phyloP scores from a whole-genome alignment of 2,113 vertebrate species.

The Dunckerocampus dactyliophorus region DNA sequence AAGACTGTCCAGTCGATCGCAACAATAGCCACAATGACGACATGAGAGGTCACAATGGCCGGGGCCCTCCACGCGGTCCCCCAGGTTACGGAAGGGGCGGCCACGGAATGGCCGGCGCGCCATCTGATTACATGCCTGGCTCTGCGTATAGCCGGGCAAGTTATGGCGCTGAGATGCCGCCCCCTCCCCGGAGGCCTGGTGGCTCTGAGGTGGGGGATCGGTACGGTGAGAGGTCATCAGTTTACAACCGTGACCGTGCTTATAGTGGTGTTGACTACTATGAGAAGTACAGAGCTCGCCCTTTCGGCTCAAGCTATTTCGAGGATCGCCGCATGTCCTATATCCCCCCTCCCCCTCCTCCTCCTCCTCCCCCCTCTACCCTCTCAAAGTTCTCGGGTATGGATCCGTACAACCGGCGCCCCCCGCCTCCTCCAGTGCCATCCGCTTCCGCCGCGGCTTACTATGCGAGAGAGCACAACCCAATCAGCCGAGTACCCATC shows the following conservation, averaged over 20 bases:
- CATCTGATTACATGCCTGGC: slow-evolving; percentile 50
- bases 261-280: slow-evolving; percentile 82
- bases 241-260: slow-evolving; percentile 51
- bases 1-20: slow-evolving; percentile 86
- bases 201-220: slow-evolving; percentile 70
- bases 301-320: slow-evolving; percentile 80
- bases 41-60: slow-evolving; percentile 45
- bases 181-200: slow-evolving; percentile 40
- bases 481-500: slow-evolving; percentile 76
- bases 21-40: slow-evolving; percentile 61
- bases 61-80: slow-evolving; percentile 44
- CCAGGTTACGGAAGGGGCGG: slow-evolving; percentile 57
- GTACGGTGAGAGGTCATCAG: slow-evolving; percentile 55
- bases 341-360: slow-evolving; percentile 69
- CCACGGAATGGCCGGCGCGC: slow-evolving; percentile 48
- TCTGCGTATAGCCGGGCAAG: slow-evolving; percentile 52
- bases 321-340: slow-evolving; percentile 82
- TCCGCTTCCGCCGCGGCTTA: slow-evolving; percentile 62
- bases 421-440: slow-evolving; percentile 68
- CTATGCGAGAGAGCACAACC: slow-evolving; percentile 84
- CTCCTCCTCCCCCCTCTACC: slow-evolving; percentile 72
- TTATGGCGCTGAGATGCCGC: slow-evolving; percentile 50
- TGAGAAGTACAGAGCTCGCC: slow-evolving; percentile 86
- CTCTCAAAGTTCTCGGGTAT: slow-evolving; percentile 78
- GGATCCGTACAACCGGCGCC: slow-evolving; percentile 78